Evolutionary conservation across 2,113 vertebrate species (phyloP).

Genomic region (Seriola rivoliana): DNA sequence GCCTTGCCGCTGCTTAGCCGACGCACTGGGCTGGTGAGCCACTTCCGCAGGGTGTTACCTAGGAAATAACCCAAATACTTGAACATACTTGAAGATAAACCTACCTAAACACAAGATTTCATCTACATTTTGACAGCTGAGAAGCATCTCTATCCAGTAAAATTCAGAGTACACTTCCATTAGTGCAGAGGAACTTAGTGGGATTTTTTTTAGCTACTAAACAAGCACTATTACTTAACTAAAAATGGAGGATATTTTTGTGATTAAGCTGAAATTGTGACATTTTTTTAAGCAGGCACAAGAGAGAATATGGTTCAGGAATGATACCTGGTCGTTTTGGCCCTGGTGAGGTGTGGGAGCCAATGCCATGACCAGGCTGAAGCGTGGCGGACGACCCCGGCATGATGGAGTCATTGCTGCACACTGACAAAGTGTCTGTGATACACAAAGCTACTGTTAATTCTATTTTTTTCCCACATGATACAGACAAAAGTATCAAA

Average conservation of each 20-base stretch:
- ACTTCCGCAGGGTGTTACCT: conserved; percentile 96
- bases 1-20: conserved; percentile 98
- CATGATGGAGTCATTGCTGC: conserved; percentile 96
- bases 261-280: neutral
- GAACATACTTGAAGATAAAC: neutral
- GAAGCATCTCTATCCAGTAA: neutral
- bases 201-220: neutral
- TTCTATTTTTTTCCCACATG: neutral
- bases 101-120: neutral
- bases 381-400: conserved; percentile 93
- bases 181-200: too few relatives aligned
- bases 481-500: neutral
- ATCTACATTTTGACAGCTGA: neutral
- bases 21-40: conserved; percentile 97
- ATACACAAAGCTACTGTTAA: neutral
- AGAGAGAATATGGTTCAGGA: neutral
- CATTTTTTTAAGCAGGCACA: neutral
- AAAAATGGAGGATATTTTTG: neutral
- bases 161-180: neutral
- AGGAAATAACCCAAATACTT: neutral
- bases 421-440: conserved; percentile 94
- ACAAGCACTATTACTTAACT: neutral
- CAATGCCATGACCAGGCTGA: conserved; percentile 91
- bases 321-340: conserved; percentile 92
- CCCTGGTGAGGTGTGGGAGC: conserved; percentile 94